phyloP scores from a whole-genome alignment of 1,140 invertebrate genomes.

The Listronotus bonariensis region DNA sequence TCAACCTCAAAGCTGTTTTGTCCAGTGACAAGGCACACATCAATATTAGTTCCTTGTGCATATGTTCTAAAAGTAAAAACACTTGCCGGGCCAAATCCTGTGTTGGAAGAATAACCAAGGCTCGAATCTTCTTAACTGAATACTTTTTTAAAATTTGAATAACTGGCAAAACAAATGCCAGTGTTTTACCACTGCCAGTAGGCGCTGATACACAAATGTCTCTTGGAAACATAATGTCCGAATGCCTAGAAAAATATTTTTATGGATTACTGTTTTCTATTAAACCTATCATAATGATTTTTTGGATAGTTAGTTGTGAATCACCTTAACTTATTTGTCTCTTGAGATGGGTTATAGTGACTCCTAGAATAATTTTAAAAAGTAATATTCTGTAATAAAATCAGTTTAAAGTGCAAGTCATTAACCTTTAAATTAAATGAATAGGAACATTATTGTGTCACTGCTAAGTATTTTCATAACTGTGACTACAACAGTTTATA shows the following conservation, averaged over 20 bases:
- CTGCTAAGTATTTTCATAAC: too few species aligned
- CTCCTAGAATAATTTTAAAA: too few species aligned
- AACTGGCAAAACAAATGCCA: conserved; percentile 92
- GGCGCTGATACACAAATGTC: conserved; percentile 97
- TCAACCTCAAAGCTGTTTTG: conserved; percentile 74
- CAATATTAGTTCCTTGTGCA: conserved; percentile 70
- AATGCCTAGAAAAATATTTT: conserved; percentile 53
- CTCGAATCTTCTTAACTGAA: conserved; percentile 69
- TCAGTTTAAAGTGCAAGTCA: too few species aligned
- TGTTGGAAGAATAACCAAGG: conserved; percentile 88
- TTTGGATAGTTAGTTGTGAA: too few species aligned
- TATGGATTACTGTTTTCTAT: too few species aligned
- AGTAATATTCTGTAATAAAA: too few species aligned
- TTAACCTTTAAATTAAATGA: too few species aligned
- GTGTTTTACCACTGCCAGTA: conserved; percentile 97
- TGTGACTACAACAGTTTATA: too few species aligned
- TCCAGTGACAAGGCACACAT: conserved; percentile 75
- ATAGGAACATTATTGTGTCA: too few species aligned
- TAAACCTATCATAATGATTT: too few species aligned
- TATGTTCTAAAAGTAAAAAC: conserved; percentile 79
- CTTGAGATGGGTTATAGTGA: too few species aligned
- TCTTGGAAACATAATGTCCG: conserved; percentile 67
- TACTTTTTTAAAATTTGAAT: conserved; percentile 71
- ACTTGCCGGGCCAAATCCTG: conserved; percentile 91
- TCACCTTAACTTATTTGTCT: too few species aligned